phyloP scores from a whole-genome alignment of 2,888 invertebrate genomes.

The Nipponacmea schrenckii region DNA sequence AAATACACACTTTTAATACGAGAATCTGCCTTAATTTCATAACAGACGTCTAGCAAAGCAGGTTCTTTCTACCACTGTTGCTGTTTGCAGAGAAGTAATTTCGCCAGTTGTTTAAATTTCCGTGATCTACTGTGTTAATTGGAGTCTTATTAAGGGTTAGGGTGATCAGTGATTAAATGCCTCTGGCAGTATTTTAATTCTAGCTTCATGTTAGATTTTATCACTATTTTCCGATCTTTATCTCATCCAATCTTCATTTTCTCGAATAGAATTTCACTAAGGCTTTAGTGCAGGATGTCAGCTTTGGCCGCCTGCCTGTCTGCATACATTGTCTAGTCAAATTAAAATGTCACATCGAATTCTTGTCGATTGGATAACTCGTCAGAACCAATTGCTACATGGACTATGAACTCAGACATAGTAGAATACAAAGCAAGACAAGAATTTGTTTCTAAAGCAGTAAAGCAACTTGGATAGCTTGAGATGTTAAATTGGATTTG shows the following conservation, averaged over 20 bases:
- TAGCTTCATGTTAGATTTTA: constrained; percentile 5
- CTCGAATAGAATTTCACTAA: constrained; percentile 10
- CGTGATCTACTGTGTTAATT: not conserved
- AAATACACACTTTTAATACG: no score
- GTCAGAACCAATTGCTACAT: constrained; percentile 13
- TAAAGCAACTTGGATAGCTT: no score
- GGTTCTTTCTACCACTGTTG: no score
- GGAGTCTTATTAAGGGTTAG: not conserved
- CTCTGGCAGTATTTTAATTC: constrained; percentile 7
- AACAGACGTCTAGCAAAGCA: no score
- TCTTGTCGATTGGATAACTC: constrained; percentile 13
- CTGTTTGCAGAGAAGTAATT: not conserved
- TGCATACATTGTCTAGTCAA: constrained; percentile 17
- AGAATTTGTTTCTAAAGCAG: no score
- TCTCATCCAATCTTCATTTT: not conserved
- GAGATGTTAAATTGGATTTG: no score
- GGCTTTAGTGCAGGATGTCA: constrained; percentile 9
- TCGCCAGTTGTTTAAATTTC: not conserved
- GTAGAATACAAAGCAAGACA: no score
- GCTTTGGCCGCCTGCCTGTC: constrained; percentile 16
- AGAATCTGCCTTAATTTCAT: no score
- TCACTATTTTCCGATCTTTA: constrained; percentile 15
- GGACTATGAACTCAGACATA: no score
- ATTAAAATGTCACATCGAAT: constrained; percentile 23
- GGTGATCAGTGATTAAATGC: constrained; percentile 7